These are phyloP conservation scores for Holcopasites calliopsidis DNA, from an alignment of 1,140 invertebrate species.

Conservation along the genomic window DNA sequence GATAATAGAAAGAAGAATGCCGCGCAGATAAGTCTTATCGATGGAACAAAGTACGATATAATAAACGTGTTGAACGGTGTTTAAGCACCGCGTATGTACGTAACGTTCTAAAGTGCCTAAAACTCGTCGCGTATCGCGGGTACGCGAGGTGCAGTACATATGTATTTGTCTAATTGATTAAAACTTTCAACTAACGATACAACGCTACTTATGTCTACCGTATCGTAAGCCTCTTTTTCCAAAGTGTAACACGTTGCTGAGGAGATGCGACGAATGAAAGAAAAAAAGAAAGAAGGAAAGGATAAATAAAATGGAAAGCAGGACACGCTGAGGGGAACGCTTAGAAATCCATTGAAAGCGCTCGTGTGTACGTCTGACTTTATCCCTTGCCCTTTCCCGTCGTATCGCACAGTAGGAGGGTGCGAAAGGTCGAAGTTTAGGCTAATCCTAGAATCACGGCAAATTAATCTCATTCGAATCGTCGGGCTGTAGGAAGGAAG, in stretches of 20 bases:
- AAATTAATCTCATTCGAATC: slow-evolving; percentile 17
- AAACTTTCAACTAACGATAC: slow-evolving; percentile 32
- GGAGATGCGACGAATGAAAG: background rate
- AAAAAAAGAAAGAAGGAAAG: background rate
- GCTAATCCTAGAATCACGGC: background rate
- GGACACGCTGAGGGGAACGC: slow-evolving; percentile 16
- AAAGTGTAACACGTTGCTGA: slow-evolving; percentile 51
- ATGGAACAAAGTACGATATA: slow-evolving; percentile 53
- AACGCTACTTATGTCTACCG: slow-evolving; percentile 56
- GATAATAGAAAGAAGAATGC: slow-evolving; percentile 24
- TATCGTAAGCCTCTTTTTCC: slow-evolving; percentile 57
- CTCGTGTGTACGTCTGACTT: slow-evolving; percentile 13
- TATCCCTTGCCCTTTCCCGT: background rate
- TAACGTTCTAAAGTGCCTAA: slow-evolving; percentile 60
- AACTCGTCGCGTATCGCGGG: slow-evolving; percentile 52
- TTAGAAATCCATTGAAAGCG: slow-evolving; percentile 20
- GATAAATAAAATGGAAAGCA: slow-evolving; percentile 34
- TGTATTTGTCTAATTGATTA: slow-evolving; percentile 47
- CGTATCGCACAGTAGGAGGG: background rate
- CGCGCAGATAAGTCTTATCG: slow-evolving; percentile 28
- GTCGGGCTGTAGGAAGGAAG: background rate
- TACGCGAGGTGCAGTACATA: slow-evolving; percentile 56
- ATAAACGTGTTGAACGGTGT: slow-evolving; percentile 24
- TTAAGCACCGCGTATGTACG: slow-evolving; percentile 23
- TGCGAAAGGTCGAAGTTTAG: slow-evolving; percentile 1